Evolutionary conservation across 2,888 invertebrate species (phyloP).

Genomic region (Caenorhabditis sp.): DNA sequence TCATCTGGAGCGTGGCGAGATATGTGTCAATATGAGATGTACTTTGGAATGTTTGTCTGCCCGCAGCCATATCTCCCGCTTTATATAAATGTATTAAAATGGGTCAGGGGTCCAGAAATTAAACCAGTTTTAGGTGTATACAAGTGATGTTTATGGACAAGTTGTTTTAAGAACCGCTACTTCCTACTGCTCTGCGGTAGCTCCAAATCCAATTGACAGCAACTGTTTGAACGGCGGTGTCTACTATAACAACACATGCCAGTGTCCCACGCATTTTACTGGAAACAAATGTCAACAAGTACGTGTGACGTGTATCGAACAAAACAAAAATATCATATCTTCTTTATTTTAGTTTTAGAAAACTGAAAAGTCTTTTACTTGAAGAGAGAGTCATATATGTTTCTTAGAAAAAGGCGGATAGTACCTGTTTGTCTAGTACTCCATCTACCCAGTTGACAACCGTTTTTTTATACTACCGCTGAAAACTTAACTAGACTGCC

Average conservation of each 20-base stretch:
- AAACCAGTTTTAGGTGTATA: slow-evolving; percentile 40
- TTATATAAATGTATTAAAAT: slow-evolving; percentile 59
- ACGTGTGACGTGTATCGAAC: neutral
- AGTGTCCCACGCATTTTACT: slow-evolving; percentile 60
- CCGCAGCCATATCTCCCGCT: slow-evolving; percentile 49
- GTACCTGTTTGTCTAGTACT: too few relatives aligned
- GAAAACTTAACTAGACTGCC: neutral
- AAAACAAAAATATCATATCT: too few relatives aligned
- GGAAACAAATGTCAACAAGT: slow-evolving; percentile 62
- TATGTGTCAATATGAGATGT: slow-evolving; percentile 67
- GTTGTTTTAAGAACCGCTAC: slow-evolving; percentile 62
- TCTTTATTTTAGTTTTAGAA: too few relatives aligned
- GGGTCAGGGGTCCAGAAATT: neutral
- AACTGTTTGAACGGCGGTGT: slow-evolving; percentile 71
- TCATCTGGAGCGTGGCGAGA: slow-evolving; percentile 72
- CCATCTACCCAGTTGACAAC: too few relatives aligned
- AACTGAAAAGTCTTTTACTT: too few relatives aligned
- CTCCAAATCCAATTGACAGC: slow-evolving; percentile 47
- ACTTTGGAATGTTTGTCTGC: slow-evolving; percentile 70
- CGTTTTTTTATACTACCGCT: too few relatives aligned
- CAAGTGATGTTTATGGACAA: slow-evolving; percentile 60
- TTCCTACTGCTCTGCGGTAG: slow-evolving; percentile 61
- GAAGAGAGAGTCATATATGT: too few relatives aligned
- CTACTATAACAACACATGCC: slow-evolving; percentile 59
- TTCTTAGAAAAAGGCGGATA: too few relatives aligned